phyloP scores from a whole-genome alignment of 2,888 invertebrate genomes.

The Sericinus montela region DNA sequence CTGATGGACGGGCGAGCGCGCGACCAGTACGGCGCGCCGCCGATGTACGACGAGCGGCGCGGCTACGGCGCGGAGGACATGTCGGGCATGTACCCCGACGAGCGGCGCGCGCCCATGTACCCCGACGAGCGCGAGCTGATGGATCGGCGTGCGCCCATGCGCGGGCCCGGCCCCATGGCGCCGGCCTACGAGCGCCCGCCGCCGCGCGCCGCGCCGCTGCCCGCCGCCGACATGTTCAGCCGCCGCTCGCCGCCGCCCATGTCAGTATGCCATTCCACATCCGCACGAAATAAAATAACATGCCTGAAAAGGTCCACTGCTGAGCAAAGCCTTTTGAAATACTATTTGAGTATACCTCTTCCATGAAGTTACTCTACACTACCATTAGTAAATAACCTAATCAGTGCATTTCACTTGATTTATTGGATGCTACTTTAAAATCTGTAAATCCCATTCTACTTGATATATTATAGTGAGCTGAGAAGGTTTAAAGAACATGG shows the following conservation, averaged over 20 bases:
- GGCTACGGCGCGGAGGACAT: conserved; percentile 37
- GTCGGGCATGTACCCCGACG: conserved; percentile 42
- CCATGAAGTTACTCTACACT: too few relatives aligned
- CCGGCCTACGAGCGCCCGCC: conserved; percentile 53
- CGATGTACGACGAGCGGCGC: conserved; percentile 47
- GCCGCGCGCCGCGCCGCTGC: conserved; percentile 50
- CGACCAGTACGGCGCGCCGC: conserved; percentile 58
- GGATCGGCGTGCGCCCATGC: conserved; percentile 49
- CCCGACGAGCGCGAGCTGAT: conserved; percentile 58
- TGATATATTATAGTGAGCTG: too few relatives aligned
- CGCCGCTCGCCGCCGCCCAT: conserved; percentile 60
- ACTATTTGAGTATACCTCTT: too few relatives aligned
- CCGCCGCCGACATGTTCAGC: conserved; percentile 73
- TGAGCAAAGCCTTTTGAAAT: too few relatives aligned
- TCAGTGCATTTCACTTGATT: too few relatives aligned
- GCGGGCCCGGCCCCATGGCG: conserved; percentile 41
- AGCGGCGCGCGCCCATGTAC: conserved; percentile 56
- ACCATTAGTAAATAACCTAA: too few relatives aligned
- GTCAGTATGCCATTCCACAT: conserved; percentile 42
- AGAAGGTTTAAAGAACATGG: too few relatives aligned
- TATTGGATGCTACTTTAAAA: too few relatives aligned
- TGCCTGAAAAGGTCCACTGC: too few relatives aligned
- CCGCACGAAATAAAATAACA: too few relatives aligned
- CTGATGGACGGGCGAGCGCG: conserved; percentile 57
- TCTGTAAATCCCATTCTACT: too few relatives aligned